Evolutionary conservation across 2,797 vertebrate species (phyloP).

Genomic region (Petrocephalus schoutedeni): DNA sequence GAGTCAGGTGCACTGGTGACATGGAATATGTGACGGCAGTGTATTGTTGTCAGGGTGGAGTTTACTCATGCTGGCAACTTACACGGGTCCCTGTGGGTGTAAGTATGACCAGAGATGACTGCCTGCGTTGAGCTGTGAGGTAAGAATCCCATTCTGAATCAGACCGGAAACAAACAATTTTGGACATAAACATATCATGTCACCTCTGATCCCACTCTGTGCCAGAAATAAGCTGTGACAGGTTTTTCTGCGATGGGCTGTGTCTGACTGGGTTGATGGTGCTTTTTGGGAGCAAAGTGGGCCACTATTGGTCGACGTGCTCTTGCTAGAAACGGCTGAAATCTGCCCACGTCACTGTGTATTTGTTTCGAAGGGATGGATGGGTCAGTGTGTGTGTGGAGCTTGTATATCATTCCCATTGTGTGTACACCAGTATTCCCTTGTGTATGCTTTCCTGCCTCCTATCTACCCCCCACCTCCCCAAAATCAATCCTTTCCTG

Average conservation of each 20-base stretch:
- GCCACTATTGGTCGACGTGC: conserved; percentile 37
- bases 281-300: conserved; percentile 17
- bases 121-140: neutral
- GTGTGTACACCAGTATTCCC: neutral
- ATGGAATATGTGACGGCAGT: neutral
- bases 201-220: neutral
- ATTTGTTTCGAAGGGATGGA: conserved; percentile 69
- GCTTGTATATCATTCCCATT: neutral
- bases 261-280: neutral
- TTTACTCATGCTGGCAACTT: neutral
- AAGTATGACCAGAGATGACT: neutral
- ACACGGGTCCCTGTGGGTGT: neutral
- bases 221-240: conserved; percentile 9
- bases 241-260: neutral
- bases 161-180: neutral
- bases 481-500: neutral
- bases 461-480: neutral
- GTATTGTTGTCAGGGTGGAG: neutral
- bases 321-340: conserved; percentile 58
- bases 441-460: neutral
- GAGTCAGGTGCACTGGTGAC: neutral
- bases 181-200: conserved; percentile 1
- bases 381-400: conserved; percentile 57
- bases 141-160: neutral
- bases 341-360: conserved; percentile 57